Evolutionary conservation across 1,140 invertebrate species (phyloP).

Genomic region (Conopomorpha cramerella): DNA sequence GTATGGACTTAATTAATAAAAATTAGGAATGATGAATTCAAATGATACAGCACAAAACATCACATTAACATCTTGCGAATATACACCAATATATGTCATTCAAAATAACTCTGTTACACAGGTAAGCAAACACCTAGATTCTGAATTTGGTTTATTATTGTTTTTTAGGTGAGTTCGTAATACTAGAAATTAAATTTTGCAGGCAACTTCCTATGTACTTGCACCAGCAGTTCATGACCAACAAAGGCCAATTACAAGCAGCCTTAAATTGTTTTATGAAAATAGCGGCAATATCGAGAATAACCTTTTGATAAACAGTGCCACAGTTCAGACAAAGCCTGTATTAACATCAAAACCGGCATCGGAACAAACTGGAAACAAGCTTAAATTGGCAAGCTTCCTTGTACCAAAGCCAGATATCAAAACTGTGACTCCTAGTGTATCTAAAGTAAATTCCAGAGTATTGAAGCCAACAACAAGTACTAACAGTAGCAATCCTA

Average conservation of each 20-base stretch:
- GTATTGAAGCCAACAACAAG: conserved; percentile 33
- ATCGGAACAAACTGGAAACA: conserved; percentile 23
- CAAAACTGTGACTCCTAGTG: background rate
- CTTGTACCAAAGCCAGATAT: conserved; percentile 22
- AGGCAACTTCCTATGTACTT: conserved; percentile 31
- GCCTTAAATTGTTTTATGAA: conserved; percentile 48
- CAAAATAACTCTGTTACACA: conserved; percentile 32
- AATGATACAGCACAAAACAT: conserved; percentile 24
- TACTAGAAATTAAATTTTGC: conserved; percentile 11
- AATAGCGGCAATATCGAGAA: conserved; percentile 47
- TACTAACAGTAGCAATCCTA: background rate
- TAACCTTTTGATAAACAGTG: conserved; percentile 20
- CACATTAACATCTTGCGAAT: conserved; percentile 38
- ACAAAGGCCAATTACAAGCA: conserved; percentile 30
- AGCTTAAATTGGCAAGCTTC: conserved; percentile 45
- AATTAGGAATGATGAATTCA: conserved; percentile 12
- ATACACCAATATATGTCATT: conserved; percentile 42
- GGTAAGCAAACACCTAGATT: conserved; percentile 31
- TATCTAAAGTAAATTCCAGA: conserved; percentile 18
- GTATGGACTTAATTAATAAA: conserved; percentile 8
- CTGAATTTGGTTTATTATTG: conserved; percentile 3
- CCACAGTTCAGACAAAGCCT: conserved; percentile 11
- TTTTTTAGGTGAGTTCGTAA: background rate
- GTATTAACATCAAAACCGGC: conserved; percentile 26
- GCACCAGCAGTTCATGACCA: conserved; percentile 17